phyloP scores from a whole-genome alignment of 2,797 vertebrate genomes.

The Schizopygopsis malacanthus region DNA sequence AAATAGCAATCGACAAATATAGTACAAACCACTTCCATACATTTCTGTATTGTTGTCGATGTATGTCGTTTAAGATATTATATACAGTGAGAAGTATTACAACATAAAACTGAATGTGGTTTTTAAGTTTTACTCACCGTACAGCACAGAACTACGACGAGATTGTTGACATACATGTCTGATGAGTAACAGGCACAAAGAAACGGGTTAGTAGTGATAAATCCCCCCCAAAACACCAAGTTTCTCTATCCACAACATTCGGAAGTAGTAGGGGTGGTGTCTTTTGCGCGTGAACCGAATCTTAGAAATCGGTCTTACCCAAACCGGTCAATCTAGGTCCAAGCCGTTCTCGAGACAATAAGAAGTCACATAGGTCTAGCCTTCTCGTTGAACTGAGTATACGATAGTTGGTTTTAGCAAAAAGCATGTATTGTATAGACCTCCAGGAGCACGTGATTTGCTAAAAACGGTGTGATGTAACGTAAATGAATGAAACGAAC shows the following conservation, averaged over 20 bases:
- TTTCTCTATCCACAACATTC: not conserved
- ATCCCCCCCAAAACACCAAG: not conserved
- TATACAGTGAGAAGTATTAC: not conserved
- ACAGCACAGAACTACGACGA: not conserved
- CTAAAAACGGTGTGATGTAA: too few species aligned
- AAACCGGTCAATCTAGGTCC: not conserved
- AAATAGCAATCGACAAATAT: not conserved
- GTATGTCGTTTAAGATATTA: not conserved
- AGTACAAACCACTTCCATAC: not conserved
- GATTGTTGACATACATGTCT: not conserved
- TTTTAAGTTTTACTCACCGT: constrained; percentile 4
- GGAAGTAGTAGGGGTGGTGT: not conserved
- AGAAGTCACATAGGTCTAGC: not conserved
- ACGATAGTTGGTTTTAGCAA: not conserved
- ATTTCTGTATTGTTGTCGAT: not conserved
- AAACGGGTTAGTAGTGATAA: not conserved
- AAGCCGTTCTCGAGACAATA: not conserved
- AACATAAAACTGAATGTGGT: not conserved
- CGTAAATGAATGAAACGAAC: not conserved
- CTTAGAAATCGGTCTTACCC: not conserved
- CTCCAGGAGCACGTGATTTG: not conserved
- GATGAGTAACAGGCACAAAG: not conserved
- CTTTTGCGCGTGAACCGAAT: not conserved
- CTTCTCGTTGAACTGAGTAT: not conserved
- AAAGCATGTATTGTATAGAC: not conserved